phyloP scores from a whole-genome alignment of 1,140 invertebrate species.

The Drosophila simulans region DNA sequence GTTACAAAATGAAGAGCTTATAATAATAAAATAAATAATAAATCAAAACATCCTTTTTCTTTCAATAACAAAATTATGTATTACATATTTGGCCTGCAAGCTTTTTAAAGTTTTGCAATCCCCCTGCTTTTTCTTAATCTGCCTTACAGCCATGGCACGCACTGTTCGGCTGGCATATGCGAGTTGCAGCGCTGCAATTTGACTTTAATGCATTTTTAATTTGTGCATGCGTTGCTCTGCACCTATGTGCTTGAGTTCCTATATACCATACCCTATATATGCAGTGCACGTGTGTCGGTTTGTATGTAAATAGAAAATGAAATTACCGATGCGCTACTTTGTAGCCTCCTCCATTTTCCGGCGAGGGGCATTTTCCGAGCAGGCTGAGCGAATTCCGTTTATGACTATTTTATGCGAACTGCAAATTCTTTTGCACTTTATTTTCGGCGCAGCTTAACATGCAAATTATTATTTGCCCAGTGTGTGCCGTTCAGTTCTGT shows the following conservation, averaged over 20 bases:
- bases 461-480: conserved; percentile 58
- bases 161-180: conserved; percentile 15
- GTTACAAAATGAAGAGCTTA: conserved; percentile 1
- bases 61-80: not conserved
- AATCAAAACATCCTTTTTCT: no score
- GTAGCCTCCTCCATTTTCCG: conserved; percentile 34
- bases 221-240: conserved; percentile 23
- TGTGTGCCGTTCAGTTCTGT: conserved; percentile 22
- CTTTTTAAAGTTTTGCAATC: no score
- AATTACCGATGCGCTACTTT: conserved; percentile 56
- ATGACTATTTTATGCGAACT: conserved; percentile 62
- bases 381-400: conserved; percentile 49
- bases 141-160: not conserved
- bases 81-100: no score
- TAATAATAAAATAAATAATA: no score
- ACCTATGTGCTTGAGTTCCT: not conserved
- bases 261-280: not conserved
- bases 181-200: conserved; percentile 43
- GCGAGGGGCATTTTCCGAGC: conserved; percentile 4
- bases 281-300: conserved; percentile 5
- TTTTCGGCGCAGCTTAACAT: conserved; percentile 53
- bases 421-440: conserved; percentile 55
- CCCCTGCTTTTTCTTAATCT: not conserved
- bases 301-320: conserved; percentile 58
- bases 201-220: conserved; percentile 62